Evolutionary conservation across 2,797 vertebrate species (phyloP), one percentile per base, ranked within the genome.

Genomic region (Acanthiza pusilla): DNA sequence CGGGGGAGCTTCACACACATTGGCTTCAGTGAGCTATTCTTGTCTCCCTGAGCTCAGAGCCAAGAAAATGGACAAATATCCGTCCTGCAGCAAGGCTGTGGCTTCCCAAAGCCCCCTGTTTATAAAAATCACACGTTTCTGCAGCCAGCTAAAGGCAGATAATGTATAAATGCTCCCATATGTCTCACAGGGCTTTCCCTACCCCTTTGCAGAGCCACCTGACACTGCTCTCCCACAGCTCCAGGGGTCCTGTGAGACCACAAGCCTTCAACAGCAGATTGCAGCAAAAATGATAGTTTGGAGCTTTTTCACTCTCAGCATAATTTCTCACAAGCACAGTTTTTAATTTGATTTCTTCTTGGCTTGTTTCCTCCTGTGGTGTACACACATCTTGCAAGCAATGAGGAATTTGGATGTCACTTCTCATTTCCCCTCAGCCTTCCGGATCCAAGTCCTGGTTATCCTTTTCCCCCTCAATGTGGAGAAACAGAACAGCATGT

Each of bases 291-390:
- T 47, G 60, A 79, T 62, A 62, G 61, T 81, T 91, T 38, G 63
- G 86, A 83, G 45, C 38, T 74, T 74, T 96, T 85, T 82, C 32
- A 57, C 79, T 84, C 89, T 93, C 70, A 40, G 81, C 74, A 68
- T 72, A 89, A 88, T 91, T 95, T 84, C 91, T 92, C 55, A 78
- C 82, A 91, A 91, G 78, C 63, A 27, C 61, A 58, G 70, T 32
- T 95, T 94, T 96, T 91, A 94, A 96, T 94, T 94, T 94, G 47
- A 91, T 96, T 93, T 93, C 42, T 95, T 93, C 80, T 92, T 91
- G 91, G 81, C 93, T 92, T 93, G 68, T 94, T 95, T 96, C 91
- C 85, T 88, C 58, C 68, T 88, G 70, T 93, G 91, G 84, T 68
- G 51, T 85, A 58, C 23, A 75, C 78, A 66, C 47, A 78, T 96